Base-by-base conservation (phyloP, 2,888 invertebrate genomes). In the Stenolophus ochropezus region DNA sequence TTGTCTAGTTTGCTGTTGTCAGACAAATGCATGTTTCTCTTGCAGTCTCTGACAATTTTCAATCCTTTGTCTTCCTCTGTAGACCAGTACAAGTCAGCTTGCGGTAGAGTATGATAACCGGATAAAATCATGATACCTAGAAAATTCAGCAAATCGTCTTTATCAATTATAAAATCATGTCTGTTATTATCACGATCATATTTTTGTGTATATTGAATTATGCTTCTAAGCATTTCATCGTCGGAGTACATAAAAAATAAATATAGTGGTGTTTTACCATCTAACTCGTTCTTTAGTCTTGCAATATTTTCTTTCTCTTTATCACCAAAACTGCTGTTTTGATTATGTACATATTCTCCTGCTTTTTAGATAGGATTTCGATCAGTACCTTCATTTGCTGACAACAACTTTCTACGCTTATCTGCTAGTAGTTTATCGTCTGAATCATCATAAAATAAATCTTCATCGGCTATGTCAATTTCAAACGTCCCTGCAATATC, bases 1-100 rank as follows among this genome's bases (percentile, higher is more conserved):
- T 81, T 78, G 16, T 83, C 78, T 11, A 83, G 14, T 21, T 23
- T 4, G 16, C 75, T 21, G 53, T 83, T 82, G 61, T 83, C 27
- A 25, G 69, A 75, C 4, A 83, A 49, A 27, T 83, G 82, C 8
- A 79, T n/a, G 16, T 81, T 49, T 27, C 20, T 4, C 33, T 74
- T 74, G 16, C 18, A 14, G n/a, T 65, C n/a, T 25, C 65, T 65
- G 4, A 65, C 65, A n/a, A 65, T 65, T 65, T n/a, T 4, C n/a
- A 65, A n/a, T 5, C 25, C 23, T 23, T 65, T 23, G 21, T 25
- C 65, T 53, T 53, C 53, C 14, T 58, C 58, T 58, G 20, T 58
- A 21, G 58, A 58, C 6, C 58, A 58, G 23, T 16, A 58, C 69
- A 69, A 21, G 16, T 69, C 33, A 20, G 14, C 23, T 16, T 16